Evolutionary conservation across 2,888 invertebrate species (phyloP).

Genomic region (Bimastos eiseni): DNA sequence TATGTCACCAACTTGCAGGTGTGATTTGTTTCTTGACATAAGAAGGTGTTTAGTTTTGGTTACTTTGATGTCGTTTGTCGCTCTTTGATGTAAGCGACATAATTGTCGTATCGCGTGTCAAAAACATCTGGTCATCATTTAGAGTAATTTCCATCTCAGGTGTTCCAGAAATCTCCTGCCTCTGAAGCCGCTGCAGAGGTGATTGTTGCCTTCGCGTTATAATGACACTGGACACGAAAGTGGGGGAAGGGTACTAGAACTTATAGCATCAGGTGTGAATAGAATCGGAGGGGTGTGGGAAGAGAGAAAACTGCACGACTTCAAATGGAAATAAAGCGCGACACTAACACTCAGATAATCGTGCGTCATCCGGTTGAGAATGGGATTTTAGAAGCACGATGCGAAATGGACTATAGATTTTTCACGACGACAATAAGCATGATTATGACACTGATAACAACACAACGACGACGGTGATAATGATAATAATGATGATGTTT

Average conservation of each 20-base stretch:
- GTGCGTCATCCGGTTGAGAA: neutral
- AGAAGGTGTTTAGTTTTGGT: too few relatives aligned
- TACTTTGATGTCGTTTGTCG: neutral
- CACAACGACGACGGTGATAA: too few relatives aligned
- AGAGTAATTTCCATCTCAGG: neutral
- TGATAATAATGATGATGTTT: neutral
- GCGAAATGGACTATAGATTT: neutral
- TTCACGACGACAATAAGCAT: too few relatives aligned
- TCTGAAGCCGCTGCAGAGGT: too few relatives aligned
- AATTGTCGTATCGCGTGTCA: neutral
- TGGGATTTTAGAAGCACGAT: neutral
- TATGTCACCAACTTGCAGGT: too few relatives aligned
- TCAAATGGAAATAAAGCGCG: neutral
- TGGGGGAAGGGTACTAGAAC: neutral
- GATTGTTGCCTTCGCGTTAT: neutral
- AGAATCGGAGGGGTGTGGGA: neutral
- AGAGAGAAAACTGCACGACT: neutral
- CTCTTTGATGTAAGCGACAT: neutral
- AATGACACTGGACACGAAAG: neutral
- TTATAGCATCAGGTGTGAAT: neutral
- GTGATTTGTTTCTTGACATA: too few relatives aligned
- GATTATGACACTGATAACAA: too few relatives aligned
- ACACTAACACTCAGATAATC: neutral
- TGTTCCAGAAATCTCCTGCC: neutral
- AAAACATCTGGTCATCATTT: neutral